Evolutionary conservation across 2,113 vertebrate genomes (phyloP).

Genomic region (Rhegmatorhina hoffmannsi): DNA sequence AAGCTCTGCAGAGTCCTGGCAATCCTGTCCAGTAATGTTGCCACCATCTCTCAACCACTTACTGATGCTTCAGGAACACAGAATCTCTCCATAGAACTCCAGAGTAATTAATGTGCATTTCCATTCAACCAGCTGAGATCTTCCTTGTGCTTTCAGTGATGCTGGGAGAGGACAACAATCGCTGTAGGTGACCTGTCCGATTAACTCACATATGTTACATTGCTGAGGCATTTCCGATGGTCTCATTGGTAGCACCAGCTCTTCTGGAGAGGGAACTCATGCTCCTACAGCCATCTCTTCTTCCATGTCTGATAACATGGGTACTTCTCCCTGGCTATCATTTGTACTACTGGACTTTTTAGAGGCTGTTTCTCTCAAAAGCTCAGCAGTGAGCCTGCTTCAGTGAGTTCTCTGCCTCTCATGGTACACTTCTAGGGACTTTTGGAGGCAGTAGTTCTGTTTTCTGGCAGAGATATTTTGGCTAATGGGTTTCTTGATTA

Average conservation of each 20-base stretch:
- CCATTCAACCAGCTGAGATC: neutral
- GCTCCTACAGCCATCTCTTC: neutral
- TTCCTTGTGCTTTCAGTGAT: neutral
- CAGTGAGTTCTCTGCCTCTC: neutral
- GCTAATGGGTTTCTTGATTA: neutral
- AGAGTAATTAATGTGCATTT: neutral
- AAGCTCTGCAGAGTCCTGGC: neutral
- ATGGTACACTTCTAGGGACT: neutral
- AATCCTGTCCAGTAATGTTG: neutral
- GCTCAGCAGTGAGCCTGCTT: neutral
- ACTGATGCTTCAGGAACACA: neutral
- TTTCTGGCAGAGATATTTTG: neutral
- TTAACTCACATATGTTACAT: neutral
- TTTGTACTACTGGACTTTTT: neutral
- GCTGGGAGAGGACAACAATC: neutral
- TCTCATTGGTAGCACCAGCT: neutral
- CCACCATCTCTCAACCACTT: neutral
- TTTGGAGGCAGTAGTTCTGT: neutral
- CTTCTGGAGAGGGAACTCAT: neutral
- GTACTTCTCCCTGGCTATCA: neutral
- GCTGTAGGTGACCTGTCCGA: neutral
- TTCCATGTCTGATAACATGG: neutral
- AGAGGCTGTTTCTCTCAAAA: neutral
- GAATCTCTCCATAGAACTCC: neutral
- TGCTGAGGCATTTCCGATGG: neutral